Evolutionary conservation across 2,797 vertebrate genomes (phyloP).

Genomic region (Ptychobarbus kaznakovi): DNA sequence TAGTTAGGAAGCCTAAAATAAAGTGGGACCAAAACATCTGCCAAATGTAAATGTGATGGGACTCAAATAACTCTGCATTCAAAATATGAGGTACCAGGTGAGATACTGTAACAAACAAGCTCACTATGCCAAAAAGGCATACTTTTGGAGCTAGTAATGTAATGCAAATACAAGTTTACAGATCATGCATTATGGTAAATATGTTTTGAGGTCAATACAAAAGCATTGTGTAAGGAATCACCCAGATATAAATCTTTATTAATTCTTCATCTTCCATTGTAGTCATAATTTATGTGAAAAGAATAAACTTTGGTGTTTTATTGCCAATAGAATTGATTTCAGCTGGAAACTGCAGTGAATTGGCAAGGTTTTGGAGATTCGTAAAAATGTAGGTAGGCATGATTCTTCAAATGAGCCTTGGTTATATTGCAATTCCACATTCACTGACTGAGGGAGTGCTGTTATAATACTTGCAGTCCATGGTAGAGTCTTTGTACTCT

Average conservation of each 20-base stretch:
- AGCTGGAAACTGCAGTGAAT: neutral
- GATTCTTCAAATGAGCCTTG: neutral
- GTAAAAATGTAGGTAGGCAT: neutral
- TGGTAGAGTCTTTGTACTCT: slow-evolving; percentile 22
- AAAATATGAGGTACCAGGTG: neutral
- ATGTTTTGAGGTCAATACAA: neutral
- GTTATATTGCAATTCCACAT: neutral
- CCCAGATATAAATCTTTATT: neutral
- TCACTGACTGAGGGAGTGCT: neutral
- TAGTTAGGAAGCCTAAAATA: neutral
- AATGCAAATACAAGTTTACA: neutral
- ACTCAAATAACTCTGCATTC: neutral
- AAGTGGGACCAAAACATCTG: neutral
- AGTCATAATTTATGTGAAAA: neutral
- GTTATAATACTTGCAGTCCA: slow-evolving; percentile 4
- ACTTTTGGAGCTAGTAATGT: neutral
- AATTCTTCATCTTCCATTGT: neutral
- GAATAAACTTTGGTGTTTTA: neutral
- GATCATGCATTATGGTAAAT: neutral
- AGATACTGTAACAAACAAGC: neutral
- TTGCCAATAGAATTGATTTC: neutral
- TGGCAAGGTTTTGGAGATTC: neutral
- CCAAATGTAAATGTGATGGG: neutral
- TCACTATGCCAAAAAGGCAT: neutral
- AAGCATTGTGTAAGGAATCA: neutral